Evolutionary conservation across 2,113 vertebrate species (phyloP), one percentile per base, ranked within the genome.

Genomic region (Embiotoca jacksoni): DNA sequence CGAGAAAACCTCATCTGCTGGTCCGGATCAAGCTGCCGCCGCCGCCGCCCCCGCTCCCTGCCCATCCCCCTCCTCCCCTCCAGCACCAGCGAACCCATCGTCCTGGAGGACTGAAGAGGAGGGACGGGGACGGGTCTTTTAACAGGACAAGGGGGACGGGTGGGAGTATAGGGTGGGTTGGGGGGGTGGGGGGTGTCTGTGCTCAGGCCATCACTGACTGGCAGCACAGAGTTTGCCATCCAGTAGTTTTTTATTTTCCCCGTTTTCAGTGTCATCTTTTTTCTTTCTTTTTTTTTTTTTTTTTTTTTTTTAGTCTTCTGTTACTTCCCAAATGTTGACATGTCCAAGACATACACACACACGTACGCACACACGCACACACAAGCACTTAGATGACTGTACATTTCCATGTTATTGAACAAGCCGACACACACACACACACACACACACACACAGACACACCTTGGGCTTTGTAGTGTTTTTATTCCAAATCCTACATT

Each of bases 71-170:
- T 95, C 41, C 92, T 96, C 53, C 95, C 96, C 66, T 94, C 96
- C 91, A 97, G 95, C 92, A 97, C 96, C 94, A 97, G 90, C n/a
- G 97, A 98, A 80, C 96, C 97, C 85, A 98, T 98, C n/a, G 94
- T 98, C 80, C 94, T 98, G 92, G 96, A 97, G 91, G 96, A 98
- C 86, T 98, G 92, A 97, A 78, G 49, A 23, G 44, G 33, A 36
- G 32, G 16, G 50, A 31, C 6, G 33, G 6, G n/a, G n/a, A n/a
- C 15, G 54, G 66, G 15, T 56, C 41, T 82, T 62, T 54, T 66
- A 72, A 55, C 49, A 68, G 84, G 85, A 85, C 82, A 83, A 5
- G 39, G 81, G 79, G 76, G 10, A 23, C 23, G 23, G 23, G 36
- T 23, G 23, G 23, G 23, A 23, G 23, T 23, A 23, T 32, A 1